phyloP scores from a whole-genome alignment of 2,797 vertebrate genomes.

The Argentina silus region DNA sequence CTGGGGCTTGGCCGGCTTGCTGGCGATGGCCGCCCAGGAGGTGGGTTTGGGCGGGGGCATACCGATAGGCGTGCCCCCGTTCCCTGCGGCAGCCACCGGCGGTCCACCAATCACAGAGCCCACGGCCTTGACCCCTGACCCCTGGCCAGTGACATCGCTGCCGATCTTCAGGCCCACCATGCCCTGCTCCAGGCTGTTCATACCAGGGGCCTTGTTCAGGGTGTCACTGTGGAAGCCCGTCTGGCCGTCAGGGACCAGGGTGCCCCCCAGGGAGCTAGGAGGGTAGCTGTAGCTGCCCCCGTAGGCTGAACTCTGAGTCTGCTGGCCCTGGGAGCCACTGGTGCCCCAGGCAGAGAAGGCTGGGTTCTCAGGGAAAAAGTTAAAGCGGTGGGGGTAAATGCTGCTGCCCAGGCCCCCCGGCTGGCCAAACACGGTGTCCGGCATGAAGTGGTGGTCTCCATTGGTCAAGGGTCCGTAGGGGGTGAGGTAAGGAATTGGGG shows the following conservation, averaged over 20 bases:
- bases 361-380: constrained; percentile 95
- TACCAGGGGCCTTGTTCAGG: constrained; percentile 92
- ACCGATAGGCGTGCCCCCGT: constrained; percentile 83
- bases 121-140: constrained; percentile 88
- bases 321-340: constrained; percentile 92
- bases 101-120: constrained; percentile 90
- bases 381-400: constrained; percentile 94
- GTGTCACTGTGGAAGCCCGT: constrained; percentile 93
- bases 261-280: constrained; percentile 91
- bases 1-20: constrained; percentile 90
- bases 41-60: constrained; percentile 91
- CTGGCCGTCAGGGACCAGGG: constrained; percentile 90
- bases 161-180: constrained; percentile 95
- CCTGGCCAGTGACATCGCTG: constrained; percentile 82
- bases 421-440: constrained; percentile 94
- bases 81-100: constrained; percentile 83
- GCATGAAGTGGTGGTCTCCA: constrained; percentile 96
- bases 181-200: constrained; percentile 96
- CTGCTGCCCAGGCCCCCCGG: constrained; percentile 92
- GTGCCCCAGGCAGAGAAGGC: constrained; percentile 96
- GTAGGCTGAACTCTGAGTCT: constrained; percentile 93
- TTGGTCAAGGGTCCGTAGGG: constrained; percentile 95
- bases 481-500: constrained; percentile 94
- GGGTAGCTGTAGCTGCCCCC: constrained; percentile 95
- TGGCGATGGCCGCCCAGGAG: constrained; percentile 95